These are phyloP conservation scores for Leptodactylus fallax DNA, from an alignment of 2,797 vertebrate species.

Conservation along the genomic window DNA sequence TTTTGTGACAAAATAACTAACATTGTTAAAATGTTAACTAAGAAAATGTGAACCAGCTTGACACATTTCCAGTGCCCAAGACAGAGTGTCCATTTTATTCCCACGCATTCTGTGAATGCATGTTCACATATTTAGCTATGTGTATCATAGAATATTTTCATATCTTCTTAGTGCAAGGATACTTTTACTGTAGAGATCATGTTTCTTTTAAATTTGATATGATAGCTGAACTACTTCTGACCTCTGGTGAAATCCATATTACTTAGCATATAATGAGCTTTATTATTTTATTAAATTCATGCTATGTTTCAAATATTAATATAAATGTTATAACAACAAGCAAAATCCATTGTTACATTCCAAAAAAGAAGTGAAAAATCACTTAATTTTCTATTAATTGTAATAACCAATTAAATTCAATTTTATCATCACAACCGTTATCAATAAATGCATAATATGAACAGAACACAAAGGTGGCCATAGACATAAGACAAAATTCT, in stretches of 20 bases:
- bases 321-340: not conserved
- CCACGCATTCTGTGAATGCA: conserved; percentile 45
- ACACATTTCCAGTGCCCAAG: conserved; percentile 23
- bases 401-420: not conserved
- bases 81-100: conserved; percentile 30
- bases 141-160: conserved; percentile 48
- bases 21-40: conserved; percentile 11
- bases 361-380: not conserved
- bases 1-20: not conserved
- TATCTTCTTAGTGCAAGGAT: conserved; percentile 47
- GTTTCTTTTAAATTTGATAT: conserved; percentile 58
- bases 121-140: conserved; percentile 40
- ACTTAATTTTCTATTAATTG: not conserved
- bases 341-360: not conserved
- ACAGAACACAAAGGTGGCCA: no score
- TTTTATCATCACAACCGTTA: not conserved
- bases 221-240: conserved; percentile 57
- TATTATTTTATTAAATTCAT: conserved; percentile 43
- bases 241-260: conserved; percentile 47
- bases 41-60: conserved; percentile 26
- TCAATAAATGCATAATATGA: no score
- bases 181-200: conserved; percentile 41
- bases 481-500: no score
- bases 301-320: not conserved
- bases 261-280: conserved; percentile 43